Evolutionary conservation across 2,113 vertebrate genomes (phyloP).

Genomic region (Nestor notabilis): DNA sequence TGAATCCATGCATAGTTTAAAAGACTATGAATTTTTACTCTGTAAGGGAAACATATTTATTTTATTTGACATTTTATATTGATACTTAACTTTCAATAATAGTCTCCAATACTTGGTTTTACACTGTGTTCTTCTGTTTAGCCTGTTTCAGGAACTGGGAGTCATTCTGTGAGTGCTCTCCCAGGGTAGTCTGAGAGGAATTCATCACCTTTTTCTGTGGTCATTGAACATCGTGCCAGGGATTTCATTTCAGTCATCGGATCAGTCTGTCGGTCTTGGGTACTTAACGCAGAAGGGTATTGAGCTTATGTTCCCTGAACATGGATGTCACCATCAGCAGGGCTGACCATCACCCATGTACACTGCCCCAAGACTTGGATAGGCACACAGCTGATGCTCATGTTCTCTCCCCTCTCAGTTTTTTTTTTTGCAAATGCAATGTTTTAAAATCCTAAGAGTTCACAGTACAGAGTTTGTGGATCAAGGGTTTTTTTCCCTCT

Average conservation of each 20-base stretch:
- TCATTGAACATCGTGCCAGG: not conserved
- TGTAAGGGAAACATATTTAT: not conserved
- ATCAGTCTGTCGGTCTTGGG: not conserved
- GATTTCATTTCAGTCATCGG: not conserved
- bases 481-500: not conserved
- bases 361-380: not conserved
- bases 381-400: not conserved
- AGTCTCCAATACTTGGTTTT: not conserved
- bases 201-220: not conserved
- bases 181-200: not conserved
- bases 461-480: not conserved
- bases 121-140: not conserved
- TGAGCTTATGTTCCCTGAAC: not conserved
- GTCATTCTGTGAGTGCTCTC: not conserved
- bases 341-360: not conserved
- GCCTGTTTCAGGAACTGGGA: not conserved
- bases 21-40: not conserved
- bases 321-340: not conserved
- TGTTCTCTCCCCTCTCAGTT: not conserved
- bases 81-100: not conserved
- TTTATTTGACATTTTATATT: not conserved
- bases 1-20: not conserved
- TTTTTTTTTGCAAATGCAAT: not conserved
- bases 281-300: not conserved
- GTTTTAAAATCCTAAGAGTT: not conserved